phyloP scores from a whole-genome alignment of 2,888 invertebrate species.

The Myopa testacea region DNA sequence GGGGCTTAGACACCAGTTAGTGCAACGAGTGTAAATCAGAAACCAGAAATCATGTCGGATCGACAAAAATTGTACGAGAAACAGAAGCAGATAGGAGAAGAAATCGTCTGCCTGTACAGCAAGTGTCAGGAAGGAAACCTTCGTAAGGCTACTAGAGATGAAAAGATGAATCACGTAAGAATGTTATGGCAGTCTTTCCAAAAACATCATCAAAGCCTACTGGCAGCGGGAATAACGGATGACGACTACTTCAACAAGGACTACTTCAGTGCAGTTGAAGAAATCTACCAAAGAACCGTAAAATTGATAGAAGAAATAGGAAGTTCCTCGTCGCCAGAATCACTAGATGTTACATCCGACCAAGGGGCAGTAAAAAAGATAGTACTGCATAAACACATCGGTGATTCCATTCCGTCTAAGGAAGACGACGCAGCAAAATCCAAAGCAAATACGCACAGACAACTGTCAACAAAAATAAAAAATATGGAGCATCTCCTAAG shows the following conservation, averaged over 20 bases:
- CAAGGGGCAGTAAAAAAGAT: neutral
- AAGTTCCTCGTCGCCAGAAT: neutral
- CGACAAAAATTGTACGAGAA: conserved; percentile 2
- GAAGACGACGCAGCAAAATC: neutral
- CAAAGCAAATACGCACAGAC: neutral
- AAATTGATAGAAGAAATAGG: neutral
- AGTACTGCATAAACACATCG: neutral
- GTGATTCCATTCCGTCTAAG: neutral
- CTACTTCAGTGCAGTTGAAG: neutral
- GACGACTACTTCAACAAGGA: neutral
- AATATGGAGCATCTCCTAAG: too few relatives aligned
- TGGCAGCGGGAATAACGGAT: neutral
- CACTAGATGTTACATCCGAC: neutral
- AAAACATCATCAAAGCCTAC: neutral
- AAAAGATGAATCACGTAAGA: neutral
- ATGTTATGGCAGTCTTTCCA: neutral
- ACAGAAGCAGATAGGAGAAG: conserved; percentile 2
- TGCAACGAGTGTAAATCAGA: too few relatives aligned
- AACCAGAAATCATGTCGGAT: neutral
- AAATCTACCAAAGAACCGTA: neutral
- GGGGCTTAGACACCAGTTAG: too few relatives aligned
- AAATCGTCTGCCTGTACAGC: neutral
- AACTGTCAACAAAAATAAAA: neutral
- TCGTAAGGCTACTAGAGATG: neutral
- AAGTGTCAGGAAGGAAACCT: neutral